Base-by-base conservation (phyloP, 2,888 invertebrate species). In the Amiota minor region DNA sequence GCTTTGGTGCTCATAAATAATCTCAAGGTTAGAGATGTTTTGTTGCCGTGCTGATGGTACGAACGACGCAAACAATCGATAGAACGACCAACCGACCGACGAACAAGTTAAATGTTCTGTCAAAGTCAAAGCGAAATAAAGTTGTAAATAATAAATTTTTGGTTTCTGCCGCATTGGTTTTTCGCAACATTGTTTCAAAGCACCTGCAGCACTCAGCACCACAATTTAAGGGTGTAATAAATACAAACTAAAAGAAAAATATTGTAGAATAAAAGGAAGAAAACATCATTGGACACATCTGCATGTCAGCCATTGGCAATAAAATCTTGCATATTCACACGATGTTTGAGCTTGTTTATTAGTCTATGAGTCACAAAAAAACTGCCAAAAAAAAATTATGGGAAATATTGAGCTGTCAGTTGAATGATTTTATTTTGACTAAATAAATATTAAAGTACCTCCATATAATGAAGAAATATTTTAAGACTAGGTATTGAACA, bases 231-330 rank as follows among this genome's bases (percentile, higher is more conserved):
- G 23, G 23, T 1, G 23, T 23, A 35, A 35, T 12, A 65, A 47
- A 65, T n/a, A 49, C 46, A 47, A 16, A 67, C 49, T 14, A 49
- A 64, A 64, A 45, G 9, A 64, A 64, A 62, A 35, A 62, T 12
- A 23, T 10, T 46, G n/a, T 18, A 53, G 9, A n/a, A 16, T 53
- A 62, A 35, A 62, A 14, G 46, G 14, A 64, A 64, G 46, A n/a
- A 46, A 64, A 64, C 16, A n/a, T 64, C 46, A 55, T 46, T 67
- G 55, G 55, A 35, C 49, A 62, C 64, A 59, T 64, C 73, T 74
- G 77, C 72, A 75, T 79, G 74, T 77, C 75, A 72, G 55, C 53
- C 53, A n/a, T 4, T 18, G 59, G 23, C 20, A 59, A 59, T 20
- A 20, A 59, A 59, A 20, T 20, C 20, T 11, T 3, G 16, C 59